phyloP scores from a whole-genome alignment of 2,113 vertebrate genomes.

The Trogon melanurus region DNA sequence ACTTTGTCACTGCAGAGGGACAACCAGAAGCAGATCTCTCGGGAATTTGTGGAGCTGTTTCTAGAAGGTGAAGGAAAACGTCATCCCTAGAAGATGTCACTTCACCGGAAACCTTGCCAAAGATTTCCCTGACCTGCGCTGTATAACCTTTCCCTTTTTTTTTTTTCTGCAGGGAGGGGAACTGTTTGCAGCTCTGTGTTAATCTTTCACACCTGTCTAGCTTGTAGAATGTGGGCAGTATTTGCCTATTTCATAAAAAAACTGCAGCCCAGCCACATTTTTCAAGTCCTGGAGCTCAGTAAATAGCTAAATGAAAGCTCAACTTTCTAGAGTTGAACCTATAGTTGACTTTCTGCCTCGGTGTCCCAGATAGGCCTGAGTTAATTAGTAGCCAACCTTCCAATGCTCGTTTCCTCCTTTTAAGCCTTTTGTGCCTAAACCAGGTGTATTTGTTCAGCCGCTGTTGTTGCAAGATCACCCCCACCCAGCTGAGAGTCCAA shows the following conservation, averaged over 20 bases:
- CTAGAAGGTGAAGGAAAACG: neutral
- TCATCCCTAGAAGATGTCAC: neutral
- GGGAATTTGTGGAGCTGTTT: neutral
- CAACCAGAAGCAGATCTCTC: neutral
- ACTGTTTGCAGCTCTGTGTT: neutral
- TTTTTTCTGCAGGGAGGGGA: neutral
- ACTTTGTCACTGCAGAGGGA: neutral
- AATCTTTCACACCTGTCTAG: neutral
- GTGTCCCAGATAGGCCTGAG: neutral
- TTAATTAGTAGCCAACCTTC: constrained; percentile 14
- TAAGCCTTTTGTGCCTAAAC: neutral
- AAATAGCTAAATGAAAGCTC: neutral
- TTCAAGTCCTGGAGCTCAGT: neutral
- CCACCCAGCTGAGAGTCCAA: constrained; percentile 21
- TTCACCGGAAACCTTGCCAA: neutral
- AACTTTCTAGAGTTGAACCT: neutral
- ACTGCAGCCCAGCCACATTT: neutral
- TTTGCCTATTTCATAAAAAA: neutral
- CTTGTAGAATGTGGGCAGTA: neutral
- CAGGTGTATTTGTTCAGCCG: neutral
- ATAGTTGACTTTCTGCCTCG: neutral
- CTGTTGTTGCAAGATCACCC: neutral
- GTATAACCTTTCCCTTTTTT: neutral
- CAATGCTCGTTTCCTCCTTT: neutral
- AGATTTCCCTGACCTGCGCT: neutral